Conservation (phyloP, 2,113 vertebrate genomes). For the Pluvianellus socialis region DNA sequence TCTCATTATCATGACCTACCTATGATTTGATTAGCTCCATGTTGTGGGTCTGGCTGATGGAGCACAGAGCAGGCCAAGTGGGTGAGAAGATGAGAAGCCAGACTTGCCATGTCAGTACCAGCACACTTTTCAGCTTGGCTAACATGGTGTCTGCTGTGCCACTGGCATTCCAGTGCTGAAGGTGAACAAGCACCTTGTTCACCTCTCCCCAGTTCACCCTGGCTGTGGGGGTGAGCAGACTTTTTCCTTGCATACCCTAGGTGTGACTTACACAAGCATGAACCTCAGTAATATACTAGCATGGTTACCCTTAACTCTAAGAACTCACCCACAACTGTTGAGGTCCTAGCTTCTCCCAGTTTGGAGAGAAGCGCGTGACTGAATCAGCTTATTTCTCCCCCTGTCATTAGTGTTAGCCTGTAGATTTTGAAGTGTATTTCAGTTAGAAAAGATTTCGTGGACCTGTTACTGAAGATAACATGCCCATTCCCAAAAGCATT, state of each 20-base stretch:
- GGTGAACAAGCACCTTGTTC: not conserved
- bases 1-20: not conserved
- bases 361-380: not conserved
- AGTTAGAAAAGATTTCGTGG: not conserved
- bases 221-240: not conserved
- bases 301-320: not conserved
- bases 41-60: not conserved
- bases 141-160: rapidly evolving
- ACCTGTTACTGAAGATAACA: not conserved
- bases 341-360: not conserved
- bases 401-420: not conserved
- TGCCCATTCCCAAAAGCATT: not conserved
- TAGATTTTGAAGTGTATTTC: not conserved
- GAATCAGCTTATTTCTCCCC: not conserved
- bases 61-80: not conserved
- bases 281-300: not conserved
- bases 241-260: not conserved
- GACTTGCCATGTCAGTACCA: not conserved
- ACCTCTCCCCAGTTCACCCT: not conserved
- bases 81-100: not conserved
- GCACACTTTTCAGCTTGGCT: not conserved
- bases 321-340: not conserved
- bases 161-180: not conserved
- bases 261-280: not conserved
- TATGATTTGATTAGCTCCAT: not conserved